phyloP scores from a whole-genome alignment of 2,797 vertebrate genomes.

The Hypotaenidia philippensis region DNA sequence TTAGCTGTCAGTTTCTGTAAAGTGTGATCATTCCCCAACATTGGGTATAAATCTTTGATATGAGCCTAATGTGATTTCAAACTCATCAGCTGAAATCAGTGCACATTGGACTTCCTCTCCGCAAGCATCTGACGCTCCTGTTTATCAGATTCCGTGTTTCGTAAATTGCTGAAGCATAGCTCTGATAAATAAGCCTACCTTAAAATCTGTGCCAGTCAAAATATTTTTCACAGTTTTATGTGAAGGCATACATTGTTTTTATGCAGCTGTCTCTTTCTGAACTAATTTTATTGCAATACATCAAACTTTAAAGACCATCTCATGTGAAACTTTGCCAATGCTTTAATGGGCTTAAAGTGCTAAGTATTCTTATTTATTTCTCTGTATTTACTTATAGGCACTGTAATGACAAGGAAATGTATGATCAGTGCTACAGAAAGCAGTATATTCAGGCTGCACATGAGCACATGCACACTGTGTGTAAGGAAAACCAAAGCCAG shows the following conservation, averaged over 20 bases:
- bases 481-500: not conserved
- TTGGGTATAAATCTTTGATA: slow-evolving; percentile 1
- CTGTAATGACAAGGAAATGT: slow-evolving; percentile 38
- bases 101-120: slow-evolving; percentile 64
- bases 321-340: slow-evolving; percentile 71
- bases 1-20: slow-evolving; percentile 18
- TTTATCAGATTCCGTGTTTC: slow-evolving; percentile 78
- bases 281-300: slow-evolving; percentile 73
- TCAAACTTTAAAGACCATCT: slow-evolving; percentile 72
- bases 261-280: slow-evolving; percentile 58
- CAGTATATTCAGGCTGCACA: slow-evolving; percentile 18
- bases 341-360: slow-evolving; percentile 71
- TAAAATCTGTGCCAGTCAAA: slow-evolving; percentile 70
- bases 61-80: slow-evolving; percentile 41
- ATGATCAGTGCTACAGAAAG: slow-evolving; percentile 44
- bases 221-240: slow-evolving; percentile 58
- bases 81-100: slow-evolving; percentile 39
- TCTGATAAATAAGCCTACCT: slow-evolving; percentile 75
- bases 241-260: slow-evolving; percentile 67
- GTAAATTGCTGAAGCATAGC: slow-evolving; percentile 80
- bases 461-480: not conserved
- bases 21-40: not conserved
- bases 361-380: slow-evolving; percentile 72
- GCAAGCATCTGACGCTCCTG: slow-evolving; percentile 73
- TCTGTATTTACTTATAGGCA: slow-evolving; percentile 61